Conservation (phyloP, 2,888 invertebrate species). For the Trisateles emortualis region DNA sequence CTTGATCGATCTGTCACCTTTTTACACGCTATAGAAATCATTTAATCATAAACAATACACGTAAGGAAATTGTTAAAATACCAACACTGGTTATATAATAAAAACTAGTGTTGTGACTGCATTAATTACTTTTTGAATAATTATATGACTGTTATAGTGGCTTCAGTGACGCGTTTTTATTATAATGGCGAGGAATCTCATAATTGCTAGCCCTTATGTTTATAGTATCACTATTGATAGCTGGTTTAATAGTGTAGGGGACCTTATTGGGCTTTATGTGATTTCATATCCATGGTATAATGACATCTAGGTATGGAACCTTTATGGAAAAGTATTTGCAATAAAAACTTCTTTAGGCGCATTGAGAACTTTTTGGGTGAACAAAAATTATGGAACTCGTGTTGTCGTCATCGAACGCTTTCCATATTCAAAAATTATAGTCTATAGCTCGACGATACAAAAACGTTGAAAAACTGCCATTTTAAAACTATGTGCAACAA, state of each 20-base stretch:
- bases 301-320: no score
- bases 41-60: constrained; percentile 56
- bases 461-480: no score
- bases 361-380: no score
- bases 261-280: neutral
- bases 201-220: neutral
- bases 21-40: constrained; percentile 52
- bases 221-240: neutral
- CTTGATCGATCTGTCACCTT: constrained; percentile 28
- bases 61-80: constrained; percentile 72
- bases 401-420: no score
- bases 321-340: no score
- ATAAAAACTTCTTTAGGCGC: no score
- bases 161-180: neutral
- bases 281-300: no score
- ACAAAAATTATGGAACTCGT: no score
- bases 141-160: neutral
- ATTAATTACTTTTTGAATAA: constrained; percentile 17
- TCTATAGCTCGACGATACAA: no score
- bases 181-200: neutral
- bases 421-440: no score
- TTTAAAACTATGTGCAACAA: no score
- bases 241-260: neutral
- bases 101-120: constrained; percentile 48
- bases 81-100: constrained; percentile 48